Base-by-base conservation (phyloP, 2,797 vertebrate species). In the Toxotes lorentzi region DNA sequence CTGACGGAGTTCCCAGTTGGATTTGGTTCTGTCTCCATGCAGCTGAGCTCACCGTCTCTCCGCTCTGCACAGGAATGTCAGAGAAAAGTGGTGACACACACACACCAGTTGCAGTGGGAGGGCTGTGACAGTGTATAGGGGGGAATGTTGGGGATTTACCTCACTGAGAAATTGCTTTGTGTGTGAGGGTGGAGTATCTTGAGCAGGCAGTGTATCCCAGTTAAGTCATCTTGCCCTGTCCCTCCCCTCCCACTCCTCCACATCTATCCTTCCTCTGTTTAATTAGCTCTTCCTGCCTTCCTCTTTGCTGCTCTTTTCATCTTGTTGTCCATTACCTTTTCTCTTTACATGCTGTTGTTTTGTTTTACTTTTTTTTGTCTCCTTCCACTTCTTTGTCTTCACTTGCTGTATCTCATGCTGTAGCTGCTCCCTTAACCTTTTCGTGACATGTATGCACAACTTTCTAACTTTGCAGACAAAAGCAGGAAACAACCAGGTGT, bases 11-110 rank as follows among this genome's bases (percentile, higher is more conserved):
- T 77, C 7, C 38, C 41, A 81, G 45, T 70, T 48, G 56, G 40
- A 58, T 76, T 81, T 76, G 69, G 74, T 51, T 78, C 70, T 76
- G 71, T 81, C 3, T 84, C 73, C 70, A 68, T 85, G 84, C 87
- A 92, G 90, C 89, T 57, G 67, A 79, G 80, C 78, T 83, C 87
- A 69, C 68, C 24, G 74, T 89, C 80, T 89, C 81, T 87, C 77
- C 72, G 78, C 87, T 89, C 82, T 78, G 75, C 81, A 77, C 73
- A 91, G 91, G 91, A 95, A 94, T 93, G 91, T 86, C 89, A 93
- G 91, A 90, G 90, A 91, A 87, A 89, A 92, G 86, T 84, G 77
- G 83, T 89, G 89, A 92, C 86, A 87, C 84, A 84, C 82, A 70
- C 58, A 66, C 74, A 78, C 63, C n/a, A 59, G 68, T 78, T 73